phyloP scores from a whole-genome alignment of 1,140 invertebrate species.

The Nautilus pompilius region DNA sequence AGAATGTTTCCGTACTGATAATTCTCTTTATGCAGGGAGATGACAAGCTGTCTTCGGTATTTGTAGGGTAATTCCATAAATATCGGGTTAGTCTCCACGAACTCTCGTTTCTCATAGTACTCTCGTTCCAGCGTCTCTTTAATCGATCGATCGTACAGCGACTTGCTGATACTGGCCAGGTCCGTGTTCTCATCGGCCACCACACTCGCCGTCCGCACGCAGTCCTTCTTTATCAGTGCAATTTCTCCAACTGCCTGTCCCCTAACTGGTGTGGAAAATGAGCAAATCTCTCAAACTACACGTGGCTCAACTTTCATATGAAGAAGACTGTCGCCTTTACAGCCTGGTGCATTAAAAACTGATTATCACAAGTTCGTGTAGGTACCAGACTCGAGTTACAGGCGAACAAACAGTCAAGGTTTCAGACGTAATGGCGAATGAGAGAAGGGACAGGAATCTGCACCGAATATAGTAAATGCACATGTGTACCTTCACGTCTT shows the following conservation, averaged over 20 bases:
- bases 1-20: conserved; percentile 34
- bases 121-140: conserved; percentile 38
- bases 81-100: conserved; percentile 35
- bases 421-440: background rate
- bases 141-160: conserved; percentile 44
- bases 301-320: background rate
- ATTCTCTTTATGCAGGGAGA: conserved; percentile 37
- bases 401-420: background rate
- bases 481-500: too few relatives aligned
- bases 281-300: background rate
- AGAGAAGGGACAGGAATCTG: background rate
- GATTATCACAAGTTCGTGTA: background rate
- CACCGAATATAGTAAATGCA: background rate
- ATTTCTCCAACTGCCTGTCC: conserved; percentile 49
- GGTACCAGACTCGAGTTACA: background rate
- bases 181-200: conserved; percentile 41
- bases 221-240: conserved; percentile 45
- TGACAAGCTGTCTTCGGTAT: conserved; percentile 39
- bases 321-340: background rate
- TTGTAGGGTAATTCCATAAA: conserved; percentile 39
- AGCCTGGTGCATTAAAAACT: background rate
- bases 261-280: conserved; percentile 20
- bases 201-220: conserved; percentile 45
- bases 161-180: conserved; percentile 40
- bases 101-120: conserved; percentile 35